A percentile compares a stretch with the other conserved stretches of the same genome.
Conservation (phyloP, 2,888 invertebrate genomes). For the Tenthredo mesomela region DNA sequence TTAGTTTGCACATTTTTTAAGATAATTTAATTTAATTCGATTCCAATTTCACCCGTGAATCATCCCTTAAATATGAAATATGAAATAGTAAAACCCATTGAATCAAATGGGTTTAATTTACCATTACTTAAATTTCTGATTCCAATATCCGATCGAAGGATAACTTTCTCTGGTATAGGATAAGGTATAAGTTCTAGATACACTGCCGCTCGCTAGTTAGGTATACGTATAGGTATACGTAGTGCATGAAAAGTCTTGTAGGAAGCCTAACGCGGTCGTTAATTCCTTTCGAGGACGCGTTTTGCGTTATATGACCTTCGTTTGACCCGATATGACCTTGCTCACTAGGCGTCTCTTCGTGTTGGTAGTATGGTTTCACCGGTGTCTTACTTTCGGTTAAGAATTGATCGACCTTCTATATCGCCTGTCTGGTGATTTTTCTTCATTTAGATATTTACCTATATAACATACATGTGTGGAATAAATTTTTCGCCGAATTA, state of each 20-base stretch:
- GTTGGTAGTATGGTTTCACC: slow-evolving; percentile 34
- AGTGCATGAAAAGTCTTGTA: not conserved
- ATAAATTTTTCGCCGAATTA: too few species aligned
- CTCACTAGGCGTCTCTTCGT: not conserved
- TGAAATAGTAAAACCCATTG: not conserved
- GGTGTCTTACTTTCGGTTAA: slow-evolving; percentile 10
- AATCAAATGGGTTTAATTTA: not conserved
- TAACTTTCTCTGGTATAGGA: slow-evolving; percentile 10
- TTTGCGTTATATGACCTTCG: slow-evolving; percentile 25
- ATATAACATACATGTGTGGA: too few species aligned
- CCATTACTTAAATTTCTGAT: not conserved
- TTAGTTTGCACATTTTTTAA: not conserved
- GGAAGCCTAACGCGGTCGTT: slow-evolving; percentile 25
- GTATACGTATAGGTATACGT: too few species aligned
- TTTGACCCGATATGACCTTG: slow-evolving; percentile 31
- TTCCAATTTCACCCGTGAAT: not conserved
- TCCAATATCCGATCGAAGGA: not conserved
- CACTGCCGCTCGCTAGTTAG: not conserved
- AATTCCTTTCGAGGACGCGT: slow-evolving; percentile 12
- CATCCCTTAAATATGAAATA: not conserved
- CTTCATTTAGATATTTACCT: not conserved
- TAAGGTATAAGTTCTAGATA: not conserved
- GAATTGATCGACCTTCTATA: not conserved
- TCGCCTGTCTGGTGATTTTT: not conserved
- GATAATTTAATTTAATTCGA: not conserved